Evolutionary conservation across 2,888 invertebrate genomes (phyloP), one percentile per base, ranked within the genome.

Genomic region (Choreutis nemorana): DNA sequence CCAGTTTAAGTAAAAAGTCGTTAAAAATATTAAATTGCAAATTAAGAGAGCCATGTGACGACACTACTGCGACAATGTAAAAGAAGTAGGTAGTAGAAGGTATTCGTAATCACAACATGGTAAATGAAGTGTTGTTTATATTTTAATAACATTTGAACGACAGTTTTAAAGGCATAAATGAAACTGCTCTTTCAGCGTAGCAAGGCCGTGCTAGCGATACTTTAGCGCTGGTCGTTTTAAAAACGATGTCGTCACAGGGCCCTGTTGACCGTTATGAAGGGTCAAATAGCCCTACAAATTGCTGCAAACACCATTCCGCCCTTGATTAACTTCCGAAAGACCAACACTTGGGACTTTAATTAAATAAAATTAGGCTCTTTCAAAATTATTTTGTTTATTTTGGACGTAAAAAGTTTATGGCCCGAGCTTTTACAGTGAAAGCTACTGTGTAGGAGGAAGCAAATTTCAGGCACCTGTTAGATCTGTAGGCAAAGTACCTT

Each of bases 241-340:
- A 55, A 58, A 55, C 48, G 52, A 51, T 56, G 57, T 42, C 44
- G 44, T 50, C 53, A 51, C 60, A 40, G 48, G 42, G 40, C 56
- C 48, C 45, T 45, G 51, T 60, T 60, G 59, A 54, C 53, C 51
- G 58, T 61, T 63, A 61, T 61, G 58, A 60, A 59, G 60, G 70
- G 57, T 66, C 62, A 55, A 67, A 66, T 60, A 45, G 63, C 55
- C 45, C 53, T 59, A 62, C 64, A 65, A 70, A 70, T 66, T 67
- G 56, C 43, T 47, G 51, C 46, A 60, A 63, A 66, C 60, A 62
- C 55, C n/a, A 14, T 55, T 50, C 41, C 39, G 56, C 48, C 59
- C 48, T 68, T 70, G 66, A 71, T 71, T 71, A 71, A 65, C 58
- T 61, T 60, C 50, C 27, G 30, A 25, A 48, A 52, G 48, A 51